Conservation (phyloP, 1,140 invertebrate genomes). For the Plectrocnemia conspersa region DNA sequence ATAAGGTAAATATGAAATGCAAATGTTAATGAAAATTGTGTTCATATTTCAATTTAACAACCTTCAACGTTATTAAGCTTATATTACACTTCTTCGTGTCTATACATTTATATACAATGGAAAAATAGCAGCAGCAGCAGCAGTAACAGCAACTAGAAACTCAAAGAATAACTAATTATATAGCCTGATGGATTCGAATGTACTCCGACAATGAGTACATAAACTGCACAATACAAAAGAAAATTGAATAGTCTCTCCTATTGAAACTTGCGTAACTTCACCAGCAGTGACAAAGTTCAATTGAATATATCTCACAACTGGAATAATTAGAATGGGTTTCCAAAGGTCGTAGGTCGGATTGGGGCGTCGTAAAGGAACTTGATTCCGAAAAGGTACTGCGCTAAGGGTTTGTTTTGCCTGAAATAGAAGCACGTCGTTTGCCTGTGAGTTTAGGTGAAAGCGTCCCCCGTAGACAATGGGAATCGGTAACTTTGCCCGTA, state of each 20-base stretch:
- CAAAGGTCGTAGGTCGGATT: slow-evolving; percentile 1
- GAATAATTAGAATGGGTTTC: slow-evolving; percentile 28
- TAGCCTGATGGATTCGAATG: slow-evolving; percentile 24
- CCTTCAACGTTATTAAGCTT: no score
- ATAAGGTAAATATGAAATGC: no score
- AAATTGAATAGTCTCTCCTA: slow-evolving; percentile 23
- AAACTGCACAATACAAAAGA: slow-evolving; percentile 29
- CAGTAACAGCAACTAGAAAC: slow-evolving; percentile 1
- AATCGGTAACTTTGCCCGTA: slow-evolving; percentile 28
- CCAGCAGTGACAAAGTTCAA: slow-evolving; percentile 32
- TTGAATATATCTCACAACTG: slow-evolving; percentile 31
- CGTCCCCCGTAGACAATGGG: slow-evolving; percentile 25
- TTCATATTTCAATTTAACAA: no score
- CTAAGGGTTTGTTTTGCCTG: not conserved
- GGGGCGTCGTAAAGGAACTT: not conserved
- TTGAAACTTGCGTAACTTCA: slow-evolving; percentile 32
- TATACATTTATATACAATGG: no score
- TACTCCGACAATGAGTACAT: slow-evolving; percentile 20
- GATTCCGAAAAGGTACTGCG: not conserved
- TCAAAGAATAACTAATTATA: slow-evolving; percentile 30
- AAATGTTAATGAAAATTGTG: no score
- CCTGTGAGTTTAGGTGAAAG: slow-evolving; percentile 9
- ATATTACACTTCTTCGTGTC: no score
- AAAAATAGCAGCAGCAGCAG: no score
- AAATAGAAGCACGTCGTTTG: not conserved